Conservation (phyloP, 1,140 invertebrate species). For the Drosophila fuyamai region DNA sequence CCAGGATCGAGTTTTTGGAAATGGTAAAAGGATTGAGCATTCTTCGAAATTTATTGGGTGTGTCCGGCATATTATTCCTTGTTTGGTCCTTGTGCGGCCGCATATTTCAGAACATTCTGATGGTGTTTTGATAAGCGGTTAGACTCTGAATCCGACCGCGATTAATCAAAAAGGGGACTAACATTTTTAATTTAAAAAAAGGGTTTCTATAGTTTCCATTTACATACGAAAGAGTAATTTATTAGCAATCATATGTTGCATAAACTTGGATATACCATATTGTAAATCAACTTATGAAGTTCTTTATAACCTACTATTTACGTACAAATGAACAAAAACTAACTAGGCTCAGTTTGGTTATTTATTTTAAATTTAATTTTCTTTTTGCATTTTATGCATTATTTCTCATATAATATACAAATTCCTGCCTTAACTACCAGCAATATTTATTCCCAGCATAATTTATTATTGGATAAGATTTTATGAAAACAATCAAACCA, state of each 20-base stretch:
- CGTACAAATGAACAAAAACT: background rate
- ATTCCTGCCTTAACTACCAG: background rate
- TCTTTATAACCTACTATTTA: no score
- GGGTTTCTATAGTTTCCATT: constrained; percentile 1
- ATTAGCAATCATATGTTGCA: no score
- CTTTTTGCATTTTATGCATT: no score
- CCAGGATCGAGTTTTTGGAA: constrained; percentile 46
- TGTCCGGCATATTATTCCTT: constrained; percentile 69
- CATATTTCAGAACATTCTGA: constrained; percentile 57
- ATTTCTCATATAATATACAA: background rate
- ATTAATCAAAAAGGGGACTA: constrained; percentile 55
- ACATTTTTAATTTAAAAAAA: background rate
- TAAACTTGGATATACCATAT: no score
- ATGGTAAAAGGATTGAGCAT: constrained; percentile 75
- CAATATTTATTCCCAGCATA: background rate
- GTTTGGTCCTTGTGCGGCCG: constrained; percentile 37
- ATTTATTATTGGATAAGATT: background rate
- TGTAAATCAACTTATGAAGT: no score
- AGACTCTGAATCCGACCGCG: constrained; percentile 21
- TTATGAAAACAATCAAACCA: background rate
- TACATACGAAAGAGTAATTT: background rate
- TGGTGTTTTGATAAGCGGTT: constrained; percentile 77
- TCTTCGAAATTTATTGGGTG: constrained; percentile 77
- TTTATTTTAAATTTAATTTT: background rate
- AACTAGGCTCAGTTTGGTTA: background rate